phyloP scores from a whole-genome alignment of 2,888 invertebrate genomes.

The Epinotia bilunana region DNA sequence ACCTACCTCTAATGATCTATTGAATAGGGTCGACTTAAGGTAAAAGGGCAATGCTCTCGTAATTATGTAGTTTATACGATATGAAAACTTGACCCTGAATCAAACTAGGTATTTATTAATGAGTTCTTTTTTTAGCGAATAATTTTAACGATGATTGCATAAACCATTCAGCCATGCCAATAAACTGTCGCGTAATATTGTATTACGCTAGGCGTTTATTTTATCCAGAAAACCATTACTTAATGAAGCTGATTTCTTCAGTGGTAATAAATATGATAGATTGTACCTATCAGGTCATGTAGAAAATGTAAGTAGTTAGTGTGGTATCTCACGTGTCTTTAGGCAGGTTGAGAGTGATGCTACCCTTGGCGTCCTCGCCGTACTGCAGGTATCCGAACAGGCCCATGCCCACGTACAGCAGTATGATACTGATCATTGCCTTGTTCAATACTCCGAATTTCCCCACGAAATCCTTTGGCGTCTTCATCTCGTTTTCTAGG shows the following conservation, averaged over 20 bases:
- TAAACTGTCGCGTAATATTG: slow-evolving; percentile 1
- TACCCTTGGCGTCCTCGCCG: slow-evolving; percentile 88
- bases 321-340: slow-evolving; percentile 85
- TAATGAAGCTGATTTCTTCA: neutral
- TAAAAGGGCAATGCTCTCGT: neutral
- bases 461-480: slow-evolving; percentile 91
- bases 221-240: neutral
- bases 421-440: slow-evolving; percentile 91
- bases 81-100: slow-evolving; percentile 7
- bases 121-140: slow-evolving; percentile 7
- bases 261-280: neutral
- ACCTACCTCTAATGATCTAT: neutral
- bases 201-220: neutral
- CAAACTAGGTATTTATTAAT: neutral
- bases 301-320: neutral
- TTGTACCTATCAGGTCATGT: neutral
- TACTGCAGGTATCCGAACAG: slow-evolving; percentile 96
- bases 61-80: slow-evolving; percentile 1
- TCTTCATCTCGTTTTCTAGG: slow-evolving; percentile 97
- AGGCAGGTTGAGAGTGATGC: slow-evolving; percentile 94
- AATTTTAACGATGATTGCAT: slow-evolving; percentile 16
- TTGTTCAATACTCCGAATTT: slow-evolving; percentile 93
- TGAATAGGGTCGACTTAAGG: neutral
- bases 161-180: slow-evolving; percentile 10
- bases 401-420: slow-evolving; percentile 94